These are phyloP conservation scores for Mycalesis mineus DNA, from an alignment of 2,888 invertebrate genomes.

Conservation along the genomic window DNA sequence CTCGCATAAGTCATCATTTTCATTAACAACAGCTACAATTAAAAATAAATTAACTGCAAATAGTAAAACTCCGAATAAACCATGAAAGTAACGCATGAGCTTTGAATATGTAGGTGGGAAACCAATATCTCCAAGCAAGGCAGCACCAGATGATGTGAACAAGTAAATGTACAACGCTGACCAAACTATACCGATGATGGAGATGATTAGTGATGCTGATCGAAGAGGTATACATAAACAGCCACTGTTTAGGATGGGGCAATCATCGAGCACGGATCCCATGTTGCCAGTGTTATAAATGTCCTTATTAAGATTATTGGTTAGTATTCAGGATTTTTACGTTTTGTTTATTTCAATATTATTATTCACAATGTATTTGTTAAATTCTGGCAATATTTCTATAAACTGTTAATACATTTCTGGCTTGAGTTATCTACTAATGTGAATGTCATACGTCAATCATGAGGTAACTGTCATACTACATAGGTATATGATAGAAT, in stretches of 20 bases:
- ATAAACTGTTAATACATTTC: no score
- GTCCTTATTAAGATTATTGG: background rate
- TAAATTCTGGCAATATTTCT: no score
- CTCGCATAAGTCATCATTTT: slow-evolving; percentile 42
- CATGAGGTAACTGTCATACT: no score
- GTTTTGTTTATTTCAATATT: no score
- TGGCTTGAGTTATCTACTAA: no score
- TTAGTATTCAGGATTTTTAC: no score
- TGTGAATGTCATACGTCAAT: no score
- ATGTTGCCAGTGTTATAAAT: no score
- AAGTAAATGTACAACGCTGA: slow-evolving; percentile 33
- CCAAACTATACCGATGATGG: slow-evolving; percentile 36
- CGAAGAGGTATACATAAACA: slow-evolving; percentile 38
- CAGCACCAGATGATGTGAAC: slow-evolving; percentile 31
- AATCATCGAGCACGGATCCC: slow-evolving; percentile 40
- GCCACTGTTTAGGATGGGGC: slow-evolving; percentile 38
- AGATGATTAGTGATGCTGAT: slow-evolving; percentile 26
- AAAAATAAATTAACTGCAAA: slow-evolving; percentile 38
- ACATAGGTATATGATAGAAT: no score
- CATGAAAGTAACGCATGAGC: slow-evolving; percentile 36
- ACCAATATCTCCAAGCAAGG: slow-evolving; percentile 15
- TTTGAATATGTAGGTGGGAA: slow-evolving; percentile 20
- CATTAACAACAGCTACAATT: slow-evolving; percentile 31
- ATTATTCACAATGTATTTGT: no score
- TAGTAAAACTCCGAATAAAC: slow-evolving; percentile 39